Evolutionary conservation across 2,113 vertebrate species (phyloP), one percentile per base, ranked within the genome.

Genomic region (Sakesphorus luctuosus): DNA sequence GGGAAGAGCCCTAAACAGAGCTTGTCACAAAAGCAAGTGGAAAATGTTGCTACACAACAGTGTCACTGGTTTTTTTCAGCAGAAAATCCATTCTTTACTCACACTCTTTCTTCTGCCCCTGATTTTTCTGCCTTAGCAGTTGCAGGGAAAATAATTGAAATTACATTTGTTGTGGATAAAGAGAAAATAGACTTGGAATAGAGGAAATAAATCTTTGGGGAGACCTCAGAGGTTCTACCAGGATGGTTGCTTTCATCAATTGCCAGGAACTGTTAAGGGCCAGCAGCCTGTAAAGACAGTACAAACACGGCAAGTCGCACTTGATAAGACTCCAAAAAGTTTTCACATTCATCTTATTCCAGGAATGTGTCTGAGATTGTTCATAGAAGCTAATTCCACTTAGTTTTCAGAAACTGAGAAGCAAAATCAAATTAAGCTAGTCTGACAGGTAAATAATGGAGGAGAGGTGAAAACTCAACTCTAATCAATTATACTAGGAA

Each of bases 331-430:
- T 79, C 35, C 24, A 84, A 36, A 84, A 81, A 29, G 25, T 74
- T 89, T 66, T 84, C 36, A 62, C 36, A 71, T 62, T 93, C 46
- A 91, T 81, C 77, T 87, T 87, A 49, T 31, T 95, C 77, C 84
- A 95, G 52, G 65, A 94, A 89, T 66, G 55, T 84, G 77, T 74
- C 80, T 81, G 44, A 21, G 40, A 53, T 31, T 82, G 38, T 72
- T 43, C 58, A 17, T 8, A 78, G 77, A 66, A 89, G 13, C 29
- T 85, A 53, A 75, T 84, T 53, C 44, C 14, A 76, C 10, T 19
- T 25, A 50, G 33, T 91, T 84, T 93, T 84, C 56, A 85, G 66
- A 78, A 94, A 82, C 52, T 31, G 50, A 82, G 38, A 75, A 79
- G 43, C 78, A 93, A 92, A 93, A 72, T 11, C 66, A 53, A 91